Evolutionary conservation across 1,140 invertebrate genomes (phyloP), one percentile per base, ranked within the genome.

Genomic region (Drosophila oshimai): DNA sequence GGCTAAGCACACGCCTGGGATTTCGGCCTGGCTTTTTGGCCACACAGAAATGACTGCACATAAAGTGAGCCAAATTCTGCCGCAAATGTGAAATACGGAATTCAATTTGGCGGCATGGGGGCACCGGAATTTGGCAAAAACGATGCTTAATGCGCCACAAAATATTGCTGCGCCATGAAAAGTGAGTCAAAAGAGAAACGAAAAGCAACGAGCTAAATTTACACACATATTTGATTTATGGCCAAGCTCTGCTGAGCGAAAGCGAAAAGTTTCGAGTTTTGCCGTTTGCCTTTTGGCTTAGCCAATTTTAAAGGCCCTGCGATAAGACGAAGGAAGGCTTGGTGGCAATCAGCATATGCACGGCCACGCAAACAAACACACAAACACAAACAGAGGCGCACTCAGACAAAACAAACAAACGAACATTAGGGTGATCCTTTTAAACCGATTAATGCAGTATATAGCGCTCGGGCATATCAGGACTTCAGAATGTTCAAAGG

Each of bases 261-360:
- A 70, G 65, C 36, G 34, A 55, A 61, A 80, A 58, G 65, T 50
- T 61, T 51, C 45, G 61, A 73, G 46, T 64, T 64, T 31, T 60
- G 69, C 31, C 50, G 47, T 28, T 65, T 60, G 69, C 31, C 50
- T 41, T 28, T 65, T 61, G 74, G 47, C 74, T 62, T 74, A 62
- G 64, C 24, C 51, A 46, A 45, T 58, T 55, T 64, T 49, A 46
- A 58, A 62, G 55, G 39, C 54, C 15, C 18, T 26, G 41, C 77
- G 73, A 68, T 83, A 74, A 73, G 54, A 22, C 49, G 29, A 24
- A 51, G 53, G 26, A 74, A 54, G 54, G 49, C 79, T 78, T 74
- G 58, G 41, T 74, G 71, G 31, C 60, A 49, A 83, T 84, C 79
- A 83, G 74, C 80, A 84, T 83, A 83, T 83, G 74, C 74, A 84